Base-by-base conservation (phyloP, 1,140 invertebrate species). In the Anthonomus grandis region DNA sequence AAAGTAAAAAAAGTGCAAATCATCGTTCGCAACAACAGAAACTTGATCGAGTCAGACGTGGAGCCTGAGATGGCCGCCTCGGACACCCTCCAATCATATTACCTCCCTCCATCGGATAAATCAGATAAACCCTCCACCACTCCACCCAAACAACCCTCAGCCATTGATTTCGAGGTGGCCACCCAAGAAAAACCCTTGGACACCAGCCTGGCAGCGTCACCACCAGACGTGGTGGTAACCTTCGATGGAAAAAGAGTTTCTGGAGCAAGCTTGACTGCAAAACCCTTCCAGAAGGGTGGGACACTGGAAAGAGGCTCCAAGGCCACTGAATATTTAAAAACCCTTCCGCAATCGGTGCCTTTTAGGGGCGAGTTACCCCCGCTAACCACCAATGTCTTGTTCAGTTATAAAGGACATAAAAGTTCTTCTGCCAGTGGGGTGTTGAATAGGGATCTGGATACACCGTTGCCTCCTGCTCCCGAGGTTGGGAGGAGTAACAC, bases 201-300 rank as follows among this genome's bases (percentile, higher is more conserved):
- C 76, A 59, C 74, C 74, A 75, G 67, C 67, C 72, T 67, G 2
- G 45, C 22, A 36, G 34, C 23, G 10, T 50, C 47, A 21, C 74
- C 68, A 42, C 68, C 64, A 45, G 79, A 74, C 27, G 81, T 81
- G 0, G 78, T 86, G 17, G 81, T 86, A 8, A 83, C 86, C 5
- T 89, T 84, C 59, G 86, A 90, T 62, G 86, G 86, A 0, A 86
- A 86, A 67, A 81, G 78, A 15, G 78, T 89, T 4, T 80, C 85
- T 3, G 84, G 84, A 38, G 75, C 78, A 8, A 81, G 78, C 9
- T 66, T 87, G 8, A 81, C 83, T 0, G 77, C 81, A 0, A 76
- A 81, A 45, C 76, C 81, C 6, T 75, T 77, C 10, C 78, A 76
- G 50, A 67, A 54, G 2, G 64, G 62, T 9, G 67, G 69, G 1